Percentiles rank a stretch among this genome's conserved stretches.
phyloP scores from a whole-genome alignment of 2,113 vertebrate species.

The Odobenus rosmarus region DNA sequence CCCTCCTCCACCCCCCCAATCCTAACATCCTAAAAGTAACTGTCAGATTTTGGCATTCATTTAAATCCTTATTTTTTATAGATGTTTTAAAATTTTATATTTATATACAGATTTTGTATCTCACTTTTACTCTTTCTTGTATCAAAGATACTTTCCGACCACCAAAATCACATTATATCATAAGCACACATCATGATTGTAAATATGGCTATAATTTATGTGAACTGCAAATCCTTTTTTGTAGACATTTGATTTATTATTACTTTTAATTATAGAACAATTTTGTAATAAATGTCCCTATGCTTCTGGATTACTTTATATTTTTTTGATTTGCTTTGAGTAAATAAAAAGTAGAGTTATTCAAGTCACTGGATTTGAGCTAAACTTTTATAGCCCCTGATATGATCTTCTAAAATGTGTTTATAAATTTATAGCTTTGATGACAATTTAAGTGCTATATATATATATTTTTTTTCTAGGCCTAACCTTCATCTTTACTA shows the following conservation, averaged over 20 bases:
- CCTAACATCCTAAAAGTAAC: not conserved
- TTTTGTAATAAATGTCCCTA: not conserved
- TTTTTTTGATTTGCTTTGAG: constrained; percentile 28
- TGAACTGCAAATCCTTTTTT: not conserved
- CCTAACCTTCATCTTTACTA: not conserved
- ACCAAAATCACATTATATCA: not conserved
- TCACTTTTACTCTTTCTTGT: not conserved
- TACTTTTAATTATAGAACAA: constrained; percentile 14
- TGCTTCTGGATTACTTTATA: not conserved
- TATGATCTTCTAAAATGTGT: constrained; percentile 19
- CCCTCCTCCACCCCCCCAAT: not conserved
- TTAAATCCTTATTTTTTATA: not conserved
- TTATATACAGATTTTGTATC: not conserved
- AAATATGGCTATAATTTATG: not conserved
- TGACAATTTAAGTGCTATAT: not conserved
- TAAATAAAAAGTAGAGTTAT: not conserved
- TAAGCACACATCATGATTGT: not conserved
- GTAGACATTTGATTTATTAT: not conserved
- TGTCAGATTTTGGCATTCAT: not conserved
- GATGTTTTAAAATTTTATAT: not conserved
- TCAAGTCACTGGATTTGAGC: not conserved
- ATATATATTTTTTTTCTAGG: not conserved
- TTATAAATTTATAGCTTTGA: not conserved
- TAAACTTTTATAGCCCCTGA: not conserved
- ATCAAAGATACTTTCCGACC: not conserved